These are phyloP conservation scores for Chlorops oryzae DNA, from an alignment of 1,140 invertebrate genomes.

Conservation along the genomic window DNA sequence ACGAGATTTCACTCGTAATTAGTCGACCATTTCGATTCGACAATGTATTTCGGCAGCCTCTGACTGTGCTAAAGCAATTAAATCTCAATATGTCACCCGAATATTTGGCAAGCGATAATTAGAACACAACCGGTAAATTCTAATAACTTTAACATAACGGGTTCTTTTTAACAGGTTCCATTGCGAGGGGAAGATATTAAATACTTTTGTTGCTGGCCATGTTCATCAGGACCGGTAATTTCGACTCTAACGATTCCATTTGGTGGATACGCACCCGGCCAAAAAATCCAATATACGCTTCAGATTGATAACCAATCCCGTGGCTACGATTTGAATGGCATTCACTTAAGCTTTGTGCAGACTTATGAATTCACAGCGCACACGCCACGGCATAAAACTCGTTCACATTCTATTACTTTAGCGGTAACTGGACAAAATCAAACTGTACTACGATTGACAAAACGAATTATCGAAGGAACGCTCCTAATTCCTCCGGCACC, in stretches of 20 bases:
- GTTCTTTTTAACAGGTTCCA: conserved; percentile 9
- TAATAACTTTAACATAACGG: no score
- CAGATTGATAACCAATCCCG: conserved; percentile 32
- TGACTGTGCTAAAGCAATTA: conserved; percentile 65
- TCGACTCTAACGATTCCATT: conserved; percentile 31
- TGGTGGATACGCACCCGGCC: conserved; percentile 38
- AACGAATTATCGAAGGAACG: conserved; percentile 20
- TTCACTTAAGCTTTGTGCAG: conserved; percentile 20
- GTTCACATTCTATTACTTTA: conserved; percentile 13
- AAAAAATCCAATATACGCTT: conserved; percentile 26
- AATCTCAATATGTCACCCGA: conserved; percentile 61
- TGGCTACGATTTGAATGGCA: conserved; percentile 26
- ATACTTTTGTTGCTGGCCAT: conserved; percentile 39
- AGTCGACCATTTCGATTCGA: conserved; percentile 71
- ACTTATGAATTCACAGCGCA: conserved; percentile 19
- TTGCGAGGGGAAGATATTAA: conserved; percentile 27
- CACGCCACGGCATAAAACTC: conserved; percentile 16
- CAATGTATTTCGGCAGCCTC: conserved; percentile 61
- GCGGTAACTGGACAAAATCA: conserved; percentile 11
- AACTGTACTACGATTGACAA: conserved; percentile 22
- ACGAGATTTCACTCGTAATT: conserved; percentile 58
- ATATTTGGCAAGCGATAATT: conserved; percentile 29
- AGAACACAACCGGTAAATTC: no score
- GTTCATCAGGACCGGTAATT: conserved; percentile 26
- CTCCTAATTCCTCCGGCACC: conserved; percentile 27